Evolutionary conservation across 2,888 invertebrate genomes (phyloP).

Genomic region (Rhagium mordax): DNA sequence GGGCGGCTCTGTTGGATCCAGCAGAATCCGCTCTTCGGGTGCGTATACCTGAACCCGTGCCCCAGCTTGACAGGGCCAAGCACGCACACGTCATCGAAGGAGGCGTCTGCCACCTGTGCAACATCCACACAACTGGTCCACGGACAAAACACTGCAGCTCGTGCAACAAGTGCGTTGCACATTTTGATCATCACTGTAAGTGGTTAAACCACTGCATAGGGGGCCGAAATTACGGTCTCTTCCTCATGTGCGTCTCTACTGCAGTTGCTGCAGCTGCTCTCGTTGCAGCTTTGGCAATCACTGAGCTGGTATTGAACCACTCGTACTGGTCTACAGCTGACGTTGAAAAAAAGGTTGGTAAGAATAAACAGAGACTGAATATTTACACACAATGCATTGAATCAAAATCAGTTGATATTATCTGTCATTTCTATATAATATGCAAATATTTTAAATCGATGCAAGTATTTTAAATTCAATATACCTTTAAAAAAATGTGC

Average conservation of each 20-base stretch:
- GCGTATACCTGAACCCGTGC: constrained; percentile 71
- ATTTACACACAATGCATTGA: no score
- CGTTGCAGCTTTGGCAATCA: constrained; percentile 80
- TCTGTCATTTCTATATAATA: no score
- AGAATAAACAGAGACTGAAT: not conserved
- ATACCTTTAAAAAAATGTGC: no score
- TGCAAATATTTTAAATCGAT: no score
- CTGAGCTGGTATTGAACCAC: constrained; percentile 80
- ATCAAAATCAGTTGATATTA: no score
- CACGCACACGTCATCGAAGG: constrained; percentile 97
- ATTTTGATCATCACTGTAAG: constrained; percentile 98
- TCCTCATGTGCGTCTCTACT: constrained; percentile 85
- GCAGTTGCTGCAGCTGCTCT: constrained; percentile 82
- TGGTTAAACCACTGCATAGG: constrained; percentile 99
- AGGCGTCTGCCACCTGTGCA: constrained; percentile 94
- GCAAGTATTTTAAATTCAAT: no score
- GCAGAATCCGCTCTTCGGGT: constrained; percentile 84
- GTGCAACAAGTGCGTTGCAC: constrained; percentile 97
- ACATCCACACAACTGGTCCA: constrained; percentile 79
- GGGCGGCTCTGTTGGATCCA: constrained; percentile 89
- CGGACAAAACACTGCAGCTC: constrained; percentile 96
- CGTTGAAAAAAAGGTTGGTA: constrained; percentile 50
- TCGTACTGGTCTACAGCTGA: constrained; percentile 71
- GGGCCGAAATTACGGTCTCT: constrained; percentile 88
- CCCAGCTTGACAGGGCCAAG: constrained; percentile 87